phyloP scores from a whole-genome alignment of 2,797 vertebrate genomes.

The Myiotriccus ornatus region DNA sequence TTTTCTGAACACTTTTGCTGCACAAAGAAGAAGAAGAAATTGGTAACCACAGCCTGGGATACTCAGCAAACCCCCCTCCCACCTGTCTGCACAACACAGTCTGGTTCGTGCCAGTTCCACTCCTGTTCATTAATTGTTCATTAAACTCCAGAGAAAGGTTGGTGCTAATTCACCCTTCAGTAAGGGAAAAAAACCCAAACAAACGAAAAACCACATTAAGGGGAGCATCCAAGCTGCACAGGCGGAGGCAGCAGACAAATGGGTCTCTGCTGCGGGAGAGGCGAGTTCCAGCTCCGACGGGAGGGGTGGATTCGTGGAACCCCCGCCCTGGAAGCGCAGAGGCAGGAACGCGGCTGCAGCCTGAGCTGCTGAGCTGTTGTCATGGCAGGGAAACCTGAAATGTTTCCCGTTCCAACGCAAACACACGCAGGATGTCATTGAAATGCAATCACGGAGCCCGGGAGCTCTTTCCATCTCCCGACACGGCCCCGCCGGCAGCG shows the following conservation, averaged over 20 bases:
- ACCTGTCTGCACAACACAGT: not conserved
- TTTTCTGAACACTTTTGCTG: not conserved
- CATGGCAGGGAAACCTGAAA: not conserved
- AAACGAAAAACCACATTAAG: not conserved
- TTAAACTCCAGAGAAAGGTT: not conserved
- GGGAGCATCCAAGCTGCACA: not conserved
- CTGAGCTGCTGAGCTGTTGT: not conserved
- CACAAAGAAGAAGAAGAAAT: not conserved
- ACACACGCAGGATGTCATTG: not conserved
- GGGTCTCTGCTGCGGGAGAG: not conserved
- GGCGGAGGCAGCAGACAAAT: not conserved
- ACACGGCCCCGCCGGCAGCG: not conserved
- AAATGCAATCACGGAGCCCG: not conserved
- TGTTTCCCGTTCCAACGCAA: not conserved
- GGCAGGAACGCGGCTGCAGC: not conserved
- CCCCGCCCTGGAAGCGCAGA: rapidly evolving
- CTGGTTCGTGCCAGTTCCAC: not conserved
- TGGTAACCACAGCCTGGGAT: not conserved
- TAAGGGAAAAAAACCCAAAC: not conserved
- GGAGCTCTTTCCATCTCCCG: not conserved
- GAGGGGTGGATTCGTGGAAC: not conserved
- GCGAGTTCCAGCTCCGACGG: rapidly evolving
- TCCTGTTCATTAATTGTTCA: not conserved
- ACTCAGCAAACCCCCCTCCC: not conserved
- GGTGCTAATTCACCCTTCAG: not conserved